Conservation (phyloP, 2,113 vertebrate genomes). For the Forbesichthys agassizii region DNA sequence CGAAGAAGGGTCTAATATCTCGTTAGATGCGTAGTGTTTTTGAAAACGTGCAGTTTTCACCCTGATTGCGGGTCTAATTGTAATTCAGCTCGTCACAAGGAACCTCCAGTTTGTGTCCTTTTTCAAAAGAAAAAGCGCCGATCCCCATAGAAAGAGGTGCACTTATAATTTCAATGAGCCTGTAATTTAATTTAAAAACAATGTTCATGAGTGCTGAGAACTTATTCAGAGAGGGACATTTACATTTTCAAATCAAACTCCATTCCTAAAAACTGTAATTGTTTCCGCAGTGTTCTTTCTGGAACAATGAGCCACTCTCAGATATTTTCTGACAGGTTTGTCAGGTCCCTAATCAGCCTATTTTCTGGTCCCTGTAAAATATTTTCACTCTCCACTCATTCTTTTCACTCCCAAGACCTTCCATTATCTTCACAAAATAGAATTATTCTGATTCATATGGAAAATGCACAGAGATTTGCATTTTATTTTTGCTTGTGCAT, state of each 20-base stretch:
- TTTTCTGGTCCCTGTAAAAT: slow-evolving; percentile 43
- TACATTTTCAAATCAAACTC: slow-evolving; percentile 53
- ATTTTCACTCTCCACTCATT: slow-evolving; percentile 19
- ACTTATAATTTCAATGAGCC: slow-evolving; percentile 15
- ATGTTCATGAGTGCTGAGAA: slow-evolving; percentile 9
- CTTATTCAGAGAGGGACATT: slow-evolving; percentile 46
- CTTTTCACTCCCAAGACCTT: slow-evolving; percentile 42
- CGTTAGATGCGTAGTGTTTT: slow-evolving; percentile 21
- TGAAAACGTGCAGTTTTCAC: slow-evolving; percentile 4
- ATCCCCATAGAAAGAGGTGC: not conserved
- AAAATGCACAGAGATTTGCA: slow-evolving; percentile 18
- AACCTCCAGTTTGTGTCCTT: not conserved
- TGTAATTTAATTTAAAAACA: slow-evolving; percentile 31
- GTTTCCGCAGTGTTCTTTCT: slow-evolving; percentile 49
- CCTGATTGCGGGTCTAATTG: not conserved
- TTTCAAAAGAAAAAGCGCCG: not conserved
- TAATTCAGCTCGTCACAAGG: not conserved
- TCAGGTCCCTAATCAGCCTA: slow-evolving; percentile 46
- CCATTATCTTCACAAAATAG: slow-evolving; percentile 59
- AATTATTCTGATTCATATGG: slow-evolving; percentile 29
- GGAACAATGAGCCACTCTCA: slow-evolving; percentile 51
- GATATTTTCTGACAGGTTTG: slow-evolving; percentile 59
- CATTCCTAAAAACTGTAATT: slow-evolving; percentile 39
- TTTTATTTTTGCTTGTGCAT: slow-evolving; percentile 48
- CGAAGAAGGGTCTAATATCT: slow-evolving; percentile 22